Evolutionary conservation across 2,113 vertebrate genomes (phyloP), one percentile per base, ranked within the genome.

Genomic region (Neomonachus schauinslandi): DNA sequence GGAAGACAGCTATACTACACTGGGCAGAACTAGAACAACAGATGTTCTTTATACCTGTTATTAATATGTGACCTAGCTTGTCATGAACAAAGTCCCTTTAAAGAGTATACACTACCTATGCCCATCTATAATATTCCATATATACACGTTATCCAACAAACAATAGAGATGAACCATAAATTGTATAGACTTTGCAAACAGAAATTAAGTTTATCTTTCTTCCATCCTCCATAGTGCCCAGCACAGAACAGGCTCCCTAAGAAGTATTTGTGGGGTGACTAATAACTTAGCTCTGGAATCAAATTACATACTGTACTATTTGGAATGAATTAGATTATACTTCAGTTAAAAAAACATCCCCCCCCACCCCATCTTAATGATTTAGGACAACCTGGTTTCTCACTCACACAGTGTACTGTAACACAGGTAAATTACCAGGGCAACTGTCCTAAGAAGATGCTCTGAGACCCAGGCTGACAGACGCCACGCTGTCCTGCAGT

Each of bases 251-350:
- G 74, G 8, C 33, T 65, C 33, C 90, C 74, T 28, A 57, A 67
- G 55, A 61, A 96, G 65, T 71, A 33, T 77, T 71, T 95, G 36
- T 51, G 33, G 90, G 90, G 5, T 67, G 53, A 88, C 89, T 65
- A 77, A 83, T 46, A 91, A 76, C 18, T 93, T 72, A 84, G 46
- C 42, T 96, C 76, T 93, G 36, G 36, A 91, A 74, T 81, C 39
- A 82, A 93, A 94, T 51, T 88, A 80, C 42, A 31, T 61, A 46
- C 46, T 88, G 2, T 76, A 49, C 46, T 61, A 81, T 33, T 51
- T 19, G 67, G 36, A 51, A 84, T 92, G 31, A 82, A 71, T 80
- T 26, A 91, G 33, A 53, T 33, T 36, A 24, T 71, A 26, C 46
- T 84, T 80, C 76, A 91, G 5, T 76, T 26, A n/a, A 51, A 71